Percentiles rank a stretch among this genome's conserved stretches.
These are phyloP conservation scores for Acipenser transmontanus DNA, from an alignment of 2,797 vertebrate species.

Conservation along the genomic window DNA sequence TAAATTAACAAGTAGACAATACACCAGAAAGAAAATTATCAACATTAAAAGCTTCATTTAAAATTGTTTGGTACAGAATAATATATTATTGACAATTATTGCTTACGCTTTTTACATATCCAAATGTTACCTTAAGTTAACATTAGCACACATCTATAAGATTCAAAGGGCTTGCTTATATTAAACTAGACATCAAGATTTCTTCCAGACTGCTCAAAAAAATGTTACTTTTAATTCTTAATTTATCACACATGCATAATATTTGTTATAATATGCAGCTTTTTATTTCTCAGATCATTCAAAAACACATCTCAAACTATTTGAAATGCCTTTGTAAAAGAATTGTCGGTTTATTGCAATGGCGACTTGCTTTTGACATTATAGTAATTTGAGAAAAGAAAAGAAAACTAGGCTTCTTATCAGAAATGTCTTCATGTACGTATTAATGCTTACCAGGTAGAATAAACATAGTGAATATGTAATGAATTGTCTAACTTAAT, in stretches of 20 bases:
- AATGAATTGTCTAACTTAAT: slow-evolving; percentile 7
- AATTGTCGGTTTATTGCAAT: neutral
- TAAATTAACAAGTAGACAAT: too few species aligned
- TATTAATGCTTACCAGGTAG: neutral
- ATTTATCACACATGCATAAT: slow-evolving; percentile 8
- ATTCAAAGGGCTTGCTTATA: neutral
- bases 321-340: neutral
- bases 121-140: too few species aligned
- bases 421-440: neutral
- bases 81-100: too few species aligned
- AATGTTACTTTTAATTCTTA: neutral
- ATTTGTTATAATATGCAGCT: neutral
- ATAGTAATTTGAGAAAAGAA: neutral
- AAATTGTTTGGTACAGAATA: too few species aligned
- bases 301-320: slow-evolving; percentile 1
- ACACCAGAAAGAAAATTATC: too few species aligned
- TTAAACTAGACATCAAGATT: neutral
- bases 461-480: neutral
- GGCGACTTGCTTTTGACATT: neutral
- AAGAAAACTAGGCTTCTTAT: neutral
- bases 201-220: too few species aligned
- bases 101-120: too few species aligned
- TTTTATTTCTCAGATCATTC: too few species aligned
- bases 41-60: too few species aligned
- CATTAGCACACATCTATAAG: too few species aligned